Base-by-base conservation (phyloP, 2,797 vertebrate species). In the Fratercula arctica region DNA sequence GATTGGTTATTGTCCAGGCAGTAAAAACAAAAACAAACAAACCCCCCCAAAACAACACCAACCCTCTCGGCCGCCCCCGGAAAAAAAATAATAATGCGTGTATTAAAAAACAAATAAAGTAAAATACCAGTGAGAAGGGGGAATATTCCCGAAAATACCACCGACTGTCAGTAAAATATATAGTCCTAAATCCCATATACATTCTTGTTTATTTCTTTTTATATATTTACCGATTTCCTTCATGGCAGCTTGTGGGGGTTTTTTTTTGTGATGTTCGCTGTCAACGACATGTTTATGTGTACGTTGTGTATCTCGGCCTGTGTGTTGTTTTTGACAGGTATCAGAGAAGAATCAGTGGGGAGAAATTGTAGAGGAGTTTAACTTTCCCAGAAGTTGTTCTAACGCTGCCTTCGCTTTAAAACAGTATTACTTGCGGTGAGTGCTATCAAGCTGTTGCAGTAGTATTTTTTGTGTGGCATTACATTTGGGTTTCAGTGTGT, bases 371-470 rank as follows among this genome's bases (percentile, higher is more conserved):
- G 99, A 99, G 97, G 99, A 99, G 97, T 99, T 99, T 98, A 98
- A 99, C 98, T 99, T 99, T 97, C 99, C 99, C 91, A 99, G 98
- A 98, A 99, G 99, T 98, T 99, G 99, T 97, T 99, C 99, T 97
- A 99, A 99, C 95, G 99, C 99, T 98, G 99, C 99, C 98, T 99
- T 99, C 98, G 99, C 99, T 99, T 98, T 99, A 98, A 99, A 99
- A 99, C 99, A 99, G 99, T 99, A 99, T 99, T 99, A 99, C 98
- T 99, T 99, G 98, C 99, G 99, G 99, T 99, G 98, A 99, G 99
- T 99, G 94, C 91, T 95, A 95, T 95, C 96, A 95, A 95, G 91
- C 95, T 98, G 95, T 97, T 97, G 73, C 90, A 96, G 80, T 81
- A 94, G 84, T 91, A 81, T 91, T 96, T 61, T 92, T 81, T 90